A percentile compares a stretch with the other conserved stretches of the same genome.
phyloP scores from a whole-genome alignment of 2,113 vertebrate genomes.

The Todiramphus saurophagus region DNA sequence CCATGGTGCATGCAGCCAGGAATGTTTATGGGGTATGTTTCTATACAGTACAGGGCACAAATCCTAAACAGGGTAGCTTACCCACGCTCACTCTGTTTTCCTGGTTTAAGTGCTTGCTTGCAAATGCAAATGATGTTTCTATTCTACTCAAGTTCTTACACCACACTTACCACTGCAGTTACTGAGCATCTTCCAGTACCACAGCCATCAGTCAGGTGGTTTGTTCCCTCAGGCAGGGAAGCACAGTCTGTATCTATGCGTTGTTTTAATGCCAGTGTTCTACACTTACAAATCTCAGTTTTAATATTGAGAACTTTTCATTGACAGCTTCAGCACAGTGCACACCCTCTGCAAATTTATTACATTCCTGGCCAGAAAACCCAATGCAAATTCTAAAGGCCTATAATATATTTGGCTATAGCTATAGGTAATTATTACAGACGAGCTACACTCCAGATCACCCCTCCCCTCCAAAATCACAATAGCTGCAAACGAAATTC shows the following conservation, averaged over 20 bases:
- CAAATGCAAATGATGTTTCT: background rate
- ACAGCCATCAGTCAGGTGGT: background rate
- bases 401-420: background rate
- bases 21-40: background rate
- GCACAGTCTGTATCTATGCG: background rate
- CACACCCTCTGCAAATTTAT: background rate
- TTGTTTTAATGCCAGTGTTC: background rate
- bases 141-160: background rate
- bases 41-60: background rate
- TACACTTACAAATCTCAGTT: background rate
- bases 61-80: background rate
- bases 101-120: background rate
- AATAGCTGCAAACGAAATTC: background rate
- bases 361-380: background rate
- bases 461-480: background rate
- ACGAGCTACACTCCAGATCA: background rate
- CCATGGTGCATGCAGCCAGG: background rate
- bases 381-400: background rate
- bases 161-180: background rate
- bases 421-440: background rate
- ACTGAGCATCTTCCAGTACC: background rate
- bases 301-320: background rate
- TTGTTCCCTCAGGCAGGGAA: background rate
- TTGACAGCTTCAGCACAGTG: background rate
- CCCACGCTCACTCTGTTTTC: background rate